Base-by-base conservation (phyloP, 1,140 invertebrate species). In the Aphaenogaster floridana region DNA sequence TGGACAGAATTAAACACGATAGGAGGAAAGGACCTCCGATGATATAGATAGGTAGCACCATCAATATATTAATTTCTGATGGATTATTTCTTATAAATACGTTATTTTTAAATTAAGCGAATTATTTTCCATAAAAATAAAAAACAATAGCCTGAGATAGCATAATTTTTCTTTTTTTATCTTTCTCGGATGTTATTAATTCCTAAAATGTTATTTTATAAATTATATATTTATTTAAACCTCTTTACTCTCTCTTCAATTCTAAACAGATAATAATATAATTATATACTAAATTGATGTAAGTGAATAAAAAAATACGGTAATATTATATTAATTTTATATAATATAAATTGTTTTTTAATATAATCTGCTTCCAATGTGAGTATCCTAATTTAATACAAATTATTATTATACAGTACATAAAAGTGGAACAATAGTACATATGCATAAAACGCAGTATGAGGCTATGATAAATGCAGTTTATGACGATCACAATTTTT, bases 1-100 rank as follows among this genome's bases (percentile, higher is more conserved):
- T 57, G 66, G 81, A 88, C 76, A 80, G 81, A 81, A 86, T 72
- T 79, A 87, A 71, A 88, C 48, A 61, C 61, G 17, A 48, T 39
- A 71, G 68, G 45, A 69, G 8, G 54, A 61, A 39, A 45, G 13
- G 4, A 15, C n/a, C 48, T 54, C 2, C 5, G 13, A 54, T 52
- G 15, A 68, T 21, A 79, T 68, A 52, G n/a, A 28, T 69, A 52
- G 28, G 4, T n/a, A 50, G 15, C 39, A 39, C 4, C 48, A 34
- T 78, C 57, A n/a, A 17, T 15, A 34, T 66, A 68, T 80, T 80
- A 69, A 80, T 69, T 54, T 79, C 42, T 21, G n/a, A 50, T 50
- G 28, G 17, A 68, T 64, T 66, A 79, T 48, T 77, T 45, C 3
- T 48, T 3, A 50, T 13, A 0, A 21, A 5, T 28, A 64, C 3